phyloP scores from a whole-genome alignment of 2,888 invertebrate species.

The Parnassius smintheus region DNA sequence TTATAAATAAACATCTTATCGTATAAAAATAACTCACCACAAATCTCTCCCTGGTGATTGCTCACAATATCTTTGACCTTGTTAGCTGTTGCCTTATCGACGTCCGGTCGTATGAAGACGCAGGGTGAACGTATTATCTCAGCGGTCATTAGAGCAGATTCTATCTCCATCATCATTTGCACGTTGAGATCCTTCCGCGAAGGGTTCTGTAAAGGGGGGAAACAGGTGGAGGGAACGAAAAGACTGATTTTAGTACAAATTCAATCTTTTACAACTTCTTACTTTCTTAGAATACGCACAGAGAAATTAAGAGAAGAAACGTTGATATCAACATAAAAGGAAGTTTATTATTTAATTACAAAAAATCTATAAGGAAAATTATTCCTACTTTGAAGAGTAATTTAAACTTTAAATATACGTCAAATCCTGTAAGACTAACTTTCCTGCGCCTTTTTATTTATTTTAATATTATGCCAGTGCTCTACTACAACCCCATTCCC shows the following conservation, averaged over 20 bases:
- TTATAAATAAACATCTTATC: not conserved
- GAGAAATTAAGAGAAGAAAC: too few relatives aligned
- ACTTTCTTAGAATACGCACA: too few relatives aligned
- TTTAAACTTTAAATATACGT: too few relatives aligned
- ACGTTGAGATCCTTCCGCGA: conserved; percentile 95
- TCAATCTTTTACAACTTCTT: not conserved
- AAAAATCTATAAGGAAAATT: too few relatives aligned
- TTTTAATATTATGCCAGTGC: too few relatives aligned
- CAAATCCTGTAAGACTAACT: too few relatives aligned
- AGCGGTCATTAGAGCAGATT: conserved; percentile 90
- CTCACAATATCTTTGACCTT: conserved; percentile 94
- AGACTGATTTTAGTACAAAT: conserved; percentile 23
- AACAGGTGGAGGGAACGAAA: conserved; percentile 39
- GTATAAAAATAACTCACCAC: conserved; percentile 59
- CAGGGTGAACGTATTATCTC: conserved; percentile 90
- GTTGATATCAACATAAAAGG: too few relatives aligned
- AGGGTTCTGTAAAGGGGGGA: conserved; percentile 86
- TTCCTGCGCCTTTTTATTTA: too few relatives aligned
- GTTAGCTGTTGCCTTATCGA: conserved; percentile 89
- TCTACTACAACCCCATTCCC: too few relatives aligned
- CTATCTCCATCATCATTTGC: conserved; percentile 95
- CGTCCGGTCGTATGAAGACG: conserved; percentile 90
- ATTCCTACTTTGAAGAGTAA: too few relatives aligned
- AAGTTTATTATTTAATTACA: too few relatives aligned
- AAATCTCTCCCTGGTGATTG: conserved; percentile 90